Conservation (phyloP, 2,797 vertebrate genomes). For the Podarcis siculus region DNA sequence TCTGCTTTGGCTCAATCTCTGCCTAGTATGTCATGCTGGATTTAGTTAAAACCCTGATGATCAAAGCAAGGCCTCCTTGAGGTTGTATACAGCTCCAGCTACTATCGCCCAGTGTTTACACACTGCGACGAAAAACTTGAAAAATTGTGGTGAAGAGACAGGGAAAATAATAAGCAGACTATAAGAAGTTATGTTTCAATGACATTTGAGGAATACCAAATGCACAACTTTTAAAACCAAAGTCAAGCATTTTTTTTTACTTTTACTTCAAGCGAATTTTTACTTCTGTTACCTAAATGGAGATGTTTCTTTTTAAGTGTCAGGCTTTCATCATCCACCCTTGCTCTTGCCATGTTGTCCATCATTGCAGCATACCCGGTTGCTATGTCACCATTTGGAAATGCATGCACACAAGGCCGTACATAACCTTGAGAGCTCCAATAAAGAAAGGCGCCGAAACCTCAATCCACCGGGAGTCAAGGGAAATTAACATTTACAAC, state of each 20-base stretch:
- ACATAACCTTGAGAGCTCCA: conserved; percentile 70
- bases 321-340: conserved; percentile 22
- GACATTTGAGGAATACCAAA: not conserved
- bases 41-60: not conserved
- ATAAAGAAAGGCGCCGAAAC: conserved; percentile 71
- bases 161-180: not conserved
- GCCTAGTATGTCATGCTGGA: not conserved
- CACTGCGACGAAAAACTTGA: not conserved
- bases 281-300: conserved; percentile 49
- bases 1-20: not conserved
- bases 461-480: conserved; percentile 66
- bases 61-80: not conserved
- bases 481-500: conserved; percentile 71
- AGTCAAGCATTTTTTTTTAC: conserved; percentile 18
- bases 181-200: not conserved
- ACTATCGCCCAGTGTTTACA: not conserved
- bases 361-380: conserved; percentile 33
- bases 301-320: conserved; percentile 47
- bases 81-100: not conserved
- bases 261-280: conserved; percentile 26
- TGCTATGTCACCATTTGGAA: conserved; percentile 67
- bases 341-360: conserved; percentile 2
- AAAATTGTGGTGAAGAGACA: not conserved
- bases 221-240: not conserved
- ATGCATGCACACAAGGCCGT: conserved; percentile 61